These are phyloP conservation scores for Chitala chitala DNA, from an alignment of 2,113 vertebrate species.

Conservation along the genomic window DNA sequence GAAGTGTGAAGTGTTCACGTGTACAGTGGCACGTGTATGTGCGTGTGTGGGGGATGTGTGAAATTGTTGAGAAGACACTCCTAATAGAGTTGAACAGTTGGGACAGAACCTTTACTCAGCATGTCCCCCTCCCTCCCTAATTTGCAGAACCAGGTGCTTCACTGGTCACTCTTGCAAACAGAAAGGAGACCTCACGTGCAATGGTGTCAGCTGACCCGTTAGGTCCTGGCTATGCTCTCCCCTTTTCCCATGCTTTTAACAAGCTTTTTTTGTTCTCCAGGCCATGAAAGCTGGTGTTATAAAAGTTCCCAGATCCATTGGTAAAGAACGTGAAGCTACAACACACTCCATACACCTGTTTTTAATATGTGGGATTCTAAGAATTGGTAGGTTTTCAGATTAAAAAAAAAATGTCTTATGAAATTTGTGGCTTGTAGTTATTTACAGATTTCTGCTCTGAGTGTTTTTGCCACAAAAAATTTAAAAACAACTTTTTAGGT, in stretches of 20 bases:
- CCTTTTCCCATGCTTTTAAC: constrained; percentile 6
- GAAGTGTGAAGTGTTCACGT: no score
- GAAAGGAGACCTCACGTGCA: neutral
- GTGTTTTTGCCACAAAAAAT: neutral
- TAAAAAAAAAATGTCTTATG: neutral
- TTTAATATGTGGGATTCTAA: neutral
- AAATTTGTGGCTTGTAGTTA: neutral
- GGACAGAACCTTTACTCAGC: no score
- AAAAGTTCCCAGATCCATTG: neutral
- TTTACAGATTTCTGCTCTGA: neutral
- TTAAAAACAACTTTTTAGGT: neutral
- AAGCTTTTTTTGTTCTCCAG: neutral
- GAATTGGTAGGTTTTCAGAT: neutral
- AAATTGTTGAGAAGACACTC: no score
- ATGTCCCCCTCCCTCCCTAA: no score
- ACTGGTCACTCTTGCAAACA: neutral
- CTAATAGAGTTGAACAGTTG: no score
- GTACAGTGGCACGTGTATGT: no score
- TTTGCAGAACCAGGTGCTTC: neutral
- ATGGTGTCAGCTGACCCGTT: neutral
- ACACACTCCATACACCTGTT: constrained; percentile 2
- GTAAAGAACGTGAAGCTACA: neutral
- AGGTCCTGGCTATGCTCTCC: neutral
- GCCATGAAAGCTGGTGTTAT: neutral
- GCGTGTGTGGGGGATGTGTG: no score